A percentile compares a stretch with the other conserved stretches of the same genome.
Conservation (phyloP, 2,888 invertebrate genomes). For the Mythimna lalbum region DNA sequence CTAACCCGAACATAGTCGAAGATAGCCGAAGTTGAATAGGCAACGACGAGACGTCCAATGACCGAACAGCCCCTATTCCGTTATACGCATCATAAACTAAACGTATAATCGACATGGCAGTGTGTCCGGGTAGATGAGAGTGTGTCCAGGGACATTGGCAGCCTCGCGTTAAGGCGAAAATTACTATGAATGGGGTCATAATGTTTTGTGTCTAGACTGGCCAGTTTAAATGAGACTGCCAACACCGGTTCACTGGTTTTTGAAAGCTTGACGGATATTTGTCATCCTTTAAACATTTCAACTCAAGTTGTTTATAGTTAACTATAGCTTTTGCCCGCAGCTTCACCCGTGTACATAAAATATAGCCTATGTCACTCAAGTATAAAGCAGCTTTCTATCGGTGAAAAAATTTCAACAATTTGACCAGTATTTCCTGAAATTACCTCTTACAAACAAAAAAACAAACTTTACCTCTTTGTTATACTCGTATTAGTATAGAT, state of each 20-base stretch:
- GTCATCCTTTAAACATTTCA: background rate
- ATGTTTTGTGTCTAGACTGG: conserved; percentile 35
- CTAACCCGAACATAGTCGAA: conserved; percentile 16
- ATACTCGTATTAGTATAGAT: too few relatives aligned
- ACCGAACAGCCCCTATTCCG: conserved; percentile 41
- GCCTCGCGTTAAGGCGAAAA: conserved; percentile 38
- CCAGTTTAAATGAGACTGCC: background rate
- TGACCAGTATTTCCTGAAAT: too few relatives aligned
- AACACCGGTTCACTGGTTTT: background rate
- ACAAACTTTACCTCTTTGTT: too few relatives aligned
- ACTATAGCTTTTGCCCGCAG: too few relatives aligned
- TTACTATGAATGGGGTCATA: conserved; percentile 54
- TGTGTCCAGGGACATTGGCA: conserved; percentile 20
- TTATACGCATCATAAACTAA: conserved; percentile 62
- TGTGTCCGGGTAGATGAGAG: conserved; percentile 9
- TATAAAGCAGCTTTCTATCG: too few relatives aligned
- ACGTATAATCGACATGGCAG: conserved; percentile 52
- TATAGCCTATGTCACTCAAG: too few relatives aligned
- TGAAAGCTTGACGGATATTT: background rate
- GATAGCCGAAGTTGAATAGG: conserved; percentile 40
- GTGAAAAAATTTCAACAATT: too few relatives aligned
- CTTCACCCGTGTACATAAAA: too few relatives aligned
- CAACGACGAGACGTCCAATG: conserved; percentile 21
- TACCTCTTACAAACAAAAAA: too few relatives aligned
- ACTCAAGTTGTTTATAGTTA: background rate